A percentile compares a stretch with the other conserved stretches of the same genome.
These are phyloP conservation scores for Volucella zonaria DNA, from an alignment of 2,888 invertebrate species.

Conservation along the genomic window DNA sequence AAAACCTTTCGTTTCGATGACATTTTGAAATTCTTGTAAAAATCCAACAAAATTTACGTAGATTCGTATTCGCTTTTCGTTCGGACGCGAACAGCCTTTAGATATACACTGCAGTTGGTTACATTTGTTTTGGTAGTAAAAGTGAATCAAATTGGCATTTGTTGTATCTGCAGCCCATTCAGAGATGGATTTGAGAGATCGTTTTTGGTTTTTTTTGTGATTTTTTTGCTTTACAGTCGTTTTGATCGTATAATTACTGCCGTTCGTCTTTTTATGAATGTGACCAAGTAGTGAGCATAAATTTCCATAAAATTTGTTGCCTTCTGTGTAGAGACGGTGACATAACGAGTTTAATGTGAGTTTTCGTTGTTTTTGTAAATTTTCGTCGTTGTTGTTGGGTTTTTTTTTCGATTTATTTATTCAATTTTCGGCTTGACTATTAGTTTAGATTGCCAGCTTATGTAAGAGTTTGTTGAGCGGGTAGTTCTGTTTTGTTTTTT, in stretches of 20 bases:
- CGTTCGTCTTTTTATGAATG: not conserved
- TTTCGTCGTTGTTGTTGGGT: not conserved
- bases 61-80: slow-evolving; percentile 31
- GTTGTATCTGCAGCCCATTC: slow-evolving; percentile 1
- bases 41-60: not conserved
- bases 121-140: slow-evolving; percentile 30
- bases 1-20: too few relatives aligned
- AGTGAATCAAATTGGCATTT: slow-evolving; percentile 46
- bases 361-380: not conserved
- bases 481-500: not conserved
- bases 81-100: not conserved
- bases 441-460: slow-evolving; percentile 14
- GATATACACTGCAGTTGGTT: not conserved
- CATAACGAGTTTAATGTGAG: slow-evolving; percentile 37
- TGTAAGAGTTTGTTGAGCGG: not conserved
- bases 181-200: slow-evolving; percentile 24
- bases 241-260: slow-evolving; percentile 6
- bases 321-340: slow-evolving; percentile 19
- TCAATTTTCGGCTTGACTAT: slow-evolving; percentile 3
- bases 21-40: too few relatives aligned
- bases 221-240: not conserved
- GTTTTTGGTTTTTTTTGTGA: not conserved
- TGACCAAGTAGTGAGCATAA: slow-evolving; percentile 35
- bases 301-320: slow-evolving; percentile 49
- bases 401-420: slow-evolving; percentile 19